A percentile compares a stretch with the other conserved stretches of the same genome.
phyloP scores from a whole-genome alignment of 2,113 vertebrate species.

The Laticauda laticaudata region DNA sequence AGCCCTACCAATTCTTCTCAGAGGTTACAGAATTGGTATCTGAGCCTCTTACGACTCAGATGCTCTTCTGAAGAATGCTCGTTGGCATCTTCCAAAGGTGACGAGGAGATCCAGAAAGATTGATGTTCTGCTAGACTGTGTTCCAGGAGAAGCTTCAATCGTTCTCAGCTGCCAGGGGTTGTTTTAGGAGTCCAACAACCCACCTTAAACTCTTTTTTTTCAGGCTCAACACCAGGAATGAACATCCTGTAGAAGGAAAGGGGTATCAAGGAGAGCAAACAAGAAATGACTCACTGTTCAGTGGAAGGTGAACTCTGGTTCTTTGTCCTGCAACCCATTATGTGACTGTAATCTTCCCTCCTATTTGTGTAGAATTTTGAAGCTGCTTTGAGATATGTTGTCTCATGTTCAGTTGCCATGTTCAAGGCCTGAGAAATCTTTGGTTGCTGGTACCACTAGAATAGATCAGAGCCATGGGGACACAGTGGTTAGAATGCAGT shows the following conservation, averaged over 20 bases:
- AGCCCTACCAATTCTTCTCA: background rate
- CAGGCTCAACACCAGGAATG: background rate
- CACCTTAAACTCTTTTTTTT: background rate
- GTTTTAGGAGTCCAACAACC: background rate
- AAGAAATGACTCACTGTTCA: background rate
- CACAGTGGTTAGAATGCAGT: too few relatives aligned
- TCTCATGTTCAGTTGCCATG: too few relatives aligned
- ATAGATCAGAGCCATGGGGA: background rate
- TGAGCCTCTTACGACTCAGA: background rate
- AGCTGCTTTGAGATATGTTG: background rate
- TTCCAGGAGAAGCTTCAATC: background rate
- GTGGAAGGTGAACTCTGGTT: background rate
- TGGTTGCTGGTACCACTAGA: background rate
- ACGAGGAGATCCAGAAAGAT: background rate
- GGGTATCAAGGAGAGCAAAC: background rate
- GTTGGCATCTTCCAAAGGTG: background rate
- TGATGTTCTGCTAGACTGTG: background rate
- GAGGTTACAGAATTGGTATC: background rate
- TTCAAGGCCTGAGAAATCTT: background rate
- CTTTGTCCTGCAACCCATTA: background rate
- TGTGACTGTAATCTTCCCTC: background rate
- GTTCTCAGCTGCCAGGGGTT: background rate
- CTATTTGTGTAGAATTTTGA: background rate
- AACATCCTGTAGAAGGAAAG: background rate
- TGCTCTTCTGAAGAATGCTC: background rate